phyloP scores from a whole-genome alignment of 2,113 vertebrate species.

The Verasper variegatus region DNA sequence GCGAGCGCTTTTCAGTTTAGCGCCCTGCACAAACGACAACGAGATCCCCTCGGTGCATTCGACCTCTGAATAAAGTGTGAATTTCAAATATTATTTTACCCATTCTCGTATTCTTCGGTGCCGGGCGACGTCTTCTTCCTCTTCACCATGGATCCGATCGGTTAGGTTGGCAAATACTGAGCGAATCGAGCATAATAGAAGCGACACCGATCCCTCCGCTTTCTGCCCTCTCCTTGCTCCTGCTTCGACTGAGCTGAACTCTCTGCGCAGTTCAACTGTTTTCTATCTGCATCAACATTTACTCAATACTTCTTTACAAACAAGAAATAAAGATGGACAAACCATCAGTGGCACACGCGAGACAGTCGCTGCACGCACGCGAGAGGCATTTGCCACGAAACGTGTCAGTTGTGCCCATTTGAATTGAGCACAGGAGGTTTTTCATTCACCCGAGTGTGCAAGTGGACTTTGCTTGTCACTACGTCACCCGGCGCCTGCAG shows the following conservation, averaged over 20 bases:
- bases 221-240: constrained; percentile 75
- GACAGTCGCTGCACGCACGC: not conserved
- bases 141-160: constrained; percentile 89
- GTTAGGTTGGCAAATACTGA: constrained; percentile 73
- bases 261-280: constrained; percentile 84
- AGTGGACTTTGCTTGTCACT: constrained; percentile 64
- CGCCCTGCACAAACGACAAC: constrained; percentile 86
- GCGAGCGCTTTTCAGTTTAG: constrained; percentile 86
- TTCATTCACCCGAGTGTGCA: constrained; percentile 43
- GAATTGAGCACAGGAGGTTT: constrained; percentile 45
- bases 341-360: not conserved
- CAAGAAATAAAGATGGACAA: constrained; percentile 7
- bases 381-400: not conserved
- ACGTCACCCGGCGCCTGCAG: constrained; percentile 65
- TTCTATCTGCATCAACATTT: constrained; percentile 75
- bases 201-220: constrained; percentile 76
- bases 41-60: constrained; percentile 77
- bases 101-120: constrained; percentile 83
- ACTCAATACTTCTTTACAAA: constrained; percentile 70
- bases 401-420: not conserved
- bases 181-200: constrained; percentile 84
- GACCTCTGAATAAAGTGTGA: constrained; percentile 85
- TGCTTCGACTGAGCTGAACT: constrained; percentile 83
- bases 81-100: constrained; percentile 78
- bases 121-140: constrained; percentile 85